Evolutionary conservation across 1,140 invertebrate species (phyloP).

Genomic region (Fopius arisanus): DNA sequence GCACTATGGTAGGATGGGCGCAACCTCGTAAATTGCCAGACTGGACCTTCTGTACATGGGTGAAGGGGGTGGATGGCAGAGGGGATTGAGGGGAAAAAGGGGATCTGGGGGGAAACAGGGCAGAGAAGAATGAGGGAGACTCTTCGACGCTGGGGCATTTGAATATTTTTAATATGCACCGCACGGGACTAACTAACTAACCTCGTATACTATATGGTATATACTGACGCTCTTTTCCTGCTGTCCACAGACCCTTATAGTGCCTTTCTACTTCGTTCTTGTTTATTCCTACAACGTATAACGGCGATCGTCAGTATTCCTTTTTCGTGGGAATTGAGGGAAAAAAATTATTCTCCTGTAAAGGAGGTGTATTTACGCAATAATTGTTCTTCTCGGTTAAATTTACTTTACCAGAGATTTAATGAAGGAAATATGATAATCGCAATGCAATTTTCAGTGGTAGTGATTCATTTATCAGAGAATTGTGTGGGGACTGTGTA

Average conservation of each 20-base stretch:
- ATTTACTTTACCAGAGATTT: too few species aligned
- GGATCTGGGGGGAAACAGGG: conserved; percentile 10
- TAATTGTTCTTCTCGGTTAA: too few species aligned
- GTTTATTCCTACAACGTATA: neutral
- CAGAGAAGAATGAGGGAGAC: conserved; percentile 16
- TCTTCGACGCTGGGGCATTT: conserved; percentile 45
- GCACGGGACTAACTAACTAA: conserved; percentile 56
- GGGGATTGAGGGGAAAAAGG: neutral
- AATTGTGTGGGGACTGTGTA: too few species aligned
- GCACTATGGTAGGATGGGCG: conserved; percentile 47
- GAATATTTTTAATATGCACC: conserved; percentile 63
- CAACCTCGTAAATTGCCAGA: conserved; percentile 48
- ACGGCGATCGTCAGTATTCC: neutral
- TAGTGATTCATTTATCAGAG: too few species aligned
- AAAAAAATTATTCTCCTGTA: too few species aligned
- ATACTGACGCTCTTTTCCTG: neutral
- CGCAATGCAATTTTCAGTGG: too few species aligned
- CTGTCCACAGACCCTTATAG: conserved; percentile 1
- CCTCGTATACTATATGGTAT: conserved; percentile 35
- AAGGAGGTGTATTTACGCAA: too few species aligned
- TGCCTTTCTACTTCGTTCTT: neutral
- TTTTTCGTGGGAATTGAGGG: too few species aligned
- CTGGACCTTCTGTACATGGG: conserved; percentile 26
- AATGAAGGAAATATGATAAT: too few species aligned
- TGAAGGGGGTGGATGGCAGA: neutral